Conservation (phyloP, 2,113 vertebrate species). For the Edolisoma coerulescens region DNA sequence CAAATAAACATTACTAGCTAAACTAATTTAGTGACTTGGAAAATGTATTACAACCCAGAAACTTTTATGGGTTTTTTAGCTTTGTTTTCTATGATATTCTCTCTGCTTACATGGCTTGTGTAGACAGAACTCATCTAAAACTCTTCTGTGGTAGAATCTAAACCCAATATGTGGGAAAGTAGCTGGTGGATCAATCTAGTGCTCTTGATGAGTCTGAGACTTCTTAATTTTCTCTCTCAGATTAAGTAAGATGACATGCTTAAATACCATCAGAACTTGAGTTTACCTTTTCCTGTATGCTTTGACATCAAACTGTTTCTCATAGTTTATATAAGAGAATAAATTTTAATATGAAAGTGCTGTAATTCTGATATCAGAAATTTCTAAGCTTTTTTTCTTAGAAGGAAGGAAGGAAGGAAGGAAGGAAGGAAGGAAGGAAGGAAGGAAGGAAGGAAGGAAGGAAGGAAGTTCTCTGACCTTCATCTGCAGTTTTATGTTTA, state of each 20-base stretch:
- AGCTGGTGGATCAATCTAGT: neutral
- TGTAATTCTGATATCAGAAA: neutral
- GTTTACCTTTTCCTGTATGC: neutral
- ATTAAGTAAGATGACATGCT: neutral
- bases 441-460: neutral
- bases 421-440: too few species aligned
- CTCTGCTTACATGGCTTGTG: neutral
- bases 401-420: too few species aligned
- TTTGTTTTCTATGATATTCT: neutral
- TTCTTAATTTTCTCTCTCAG: neutral
- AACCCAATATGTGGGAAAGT: neutral
- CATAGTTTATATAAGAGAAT: neutral
- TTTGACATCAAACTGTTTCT: neutral
- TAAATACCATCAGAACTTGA: neutral
- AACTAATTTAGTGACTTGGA: neutral
- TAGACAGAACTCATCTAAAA: neutral
- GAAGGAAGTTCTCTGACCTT: neutral
- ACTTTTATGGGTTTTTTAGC: fast-evolving
- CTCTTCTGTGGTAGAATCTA: neutral
- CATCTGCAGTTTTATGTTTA: neutral
- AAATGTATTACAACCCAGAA: neutral
- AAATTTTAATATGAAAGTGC: neutral
- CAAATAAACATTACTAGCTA: neutral
- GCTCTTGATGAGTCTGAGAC: neutral
- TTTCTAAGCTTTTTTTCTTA: neutral